These are phyloP conservation scores for Grammomys surdaster DNA, from an alignment of 2,113 vertebrate genomes.

Conservation along the genomic window DNA sequence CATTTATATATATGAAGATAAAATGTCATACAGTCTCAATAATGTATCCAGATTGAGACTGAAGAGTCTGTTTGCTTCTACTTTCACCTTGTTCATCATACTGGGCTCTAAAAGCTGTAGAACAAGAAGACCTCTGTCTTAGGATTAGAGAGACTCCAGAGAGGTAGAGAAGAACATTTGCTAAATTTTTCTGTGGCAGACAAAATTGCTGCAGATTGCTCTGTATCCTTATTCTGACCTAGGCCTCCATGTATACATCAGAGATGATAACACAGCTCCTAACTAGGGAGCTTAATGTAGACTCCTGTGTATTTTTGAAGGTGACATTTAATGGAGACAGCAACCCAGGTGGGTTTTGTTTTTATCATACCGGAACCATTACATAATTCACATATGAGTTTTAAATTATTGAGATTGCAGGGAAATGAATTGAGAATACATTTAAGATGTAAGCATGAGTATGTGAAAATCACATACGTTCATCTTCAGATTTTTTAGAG, in stretches of 20 bases:
- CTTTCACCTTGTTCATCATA: not conserved
- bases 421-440: constrained; percentile 68
- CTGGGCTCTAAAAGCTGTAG: not conserved
- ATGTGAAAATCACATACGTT: constrained; percentile 49
- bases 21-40: not conserved
- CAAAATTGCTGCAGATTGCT: not conserved
- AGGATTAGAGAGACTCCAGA: not conserved
- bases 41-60: not conserved
- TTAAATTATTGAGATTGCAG: constrained; percentile 72
- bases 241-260: not conserved
- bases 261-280: constrained; percentile 24
- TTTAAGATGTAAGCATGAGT: constrained; percentile 34
- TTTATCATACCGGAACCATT: constrained; percentile 32
- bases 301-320: constrained; percentile 1
- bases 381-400: constrained; percentile 55
- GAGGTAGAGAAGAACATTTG: not conserved
- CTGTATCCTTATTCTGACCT: not conserved
- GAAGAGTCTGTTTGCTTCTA: not conserved
- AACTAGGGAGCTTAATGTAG: constrained; percentile 14
- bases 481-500: constrained; percentile 15
- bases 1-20: not conserved
- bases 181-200: not conserved
- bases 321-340: constrained; percentile 3
- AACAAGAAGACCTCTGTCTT: not conserved
- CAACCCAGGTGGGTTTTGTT: constrained; percentile 5